These are phyloP conservation scores for Oncorhynchus gorbuscha DNA, from an alignment of 2,113 vertebrate species.

Conservation along the genomic window DNA sequence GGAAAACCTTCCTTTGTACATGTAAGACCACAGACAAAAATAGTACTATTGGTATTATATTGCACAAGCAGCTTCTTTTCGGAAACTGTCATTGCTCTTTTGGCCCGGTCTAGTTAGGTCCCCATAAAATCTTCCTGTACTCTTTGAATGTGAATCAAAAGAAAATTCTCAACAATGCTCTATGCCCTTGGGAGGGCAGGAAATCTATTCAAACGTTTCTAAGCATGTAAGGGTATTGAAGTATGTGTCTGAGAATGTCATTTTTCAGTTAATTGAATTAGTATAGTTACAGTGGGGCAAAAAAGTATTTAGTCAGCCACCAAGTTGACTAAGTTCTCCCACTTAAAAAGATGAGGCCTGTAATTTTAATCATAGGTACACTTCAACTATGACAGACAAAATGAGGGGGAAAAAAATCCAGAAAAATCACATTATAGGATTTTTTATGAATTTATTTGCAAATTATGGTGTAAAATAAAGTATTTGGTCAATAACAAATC, in stretches of 20 bases:
- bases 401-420: no score
- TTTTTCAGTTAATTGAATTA: constrained; percentile 4
- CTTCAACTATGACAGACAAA: no score
- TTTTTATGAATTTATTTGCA: no score
- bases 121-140: neutral
- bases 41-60: neutral
- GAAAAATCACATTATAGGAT: no score
- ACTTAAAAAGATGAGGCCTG: no score
- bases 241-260: neutral
- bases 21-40: neutral
- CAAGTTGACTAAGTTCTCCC: no score
- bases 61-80: no score
- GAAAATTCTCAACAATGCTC: neutral
- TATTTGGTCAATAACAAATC: no score
- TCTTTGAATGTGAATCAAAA: constrained; percentile 9
- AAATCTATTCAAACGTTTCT: constrained; percentile 18
- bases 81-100: no score
- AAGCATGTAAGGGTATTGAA: constrained; percentile 2
- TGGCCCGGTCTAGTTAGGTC: neutral
- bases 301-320: no score
- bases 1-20: neutral
- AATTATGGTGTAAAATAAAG: no score
- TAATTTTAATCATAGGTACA: no score
- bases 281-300: neutral
- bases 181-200: neutral